A percentile compares a stretch with the other conserved stretches of the same genome.
Conservation (phyloP, 2,888 invertebrate genomes). For the Tetheella fluctuosa region DNA sequence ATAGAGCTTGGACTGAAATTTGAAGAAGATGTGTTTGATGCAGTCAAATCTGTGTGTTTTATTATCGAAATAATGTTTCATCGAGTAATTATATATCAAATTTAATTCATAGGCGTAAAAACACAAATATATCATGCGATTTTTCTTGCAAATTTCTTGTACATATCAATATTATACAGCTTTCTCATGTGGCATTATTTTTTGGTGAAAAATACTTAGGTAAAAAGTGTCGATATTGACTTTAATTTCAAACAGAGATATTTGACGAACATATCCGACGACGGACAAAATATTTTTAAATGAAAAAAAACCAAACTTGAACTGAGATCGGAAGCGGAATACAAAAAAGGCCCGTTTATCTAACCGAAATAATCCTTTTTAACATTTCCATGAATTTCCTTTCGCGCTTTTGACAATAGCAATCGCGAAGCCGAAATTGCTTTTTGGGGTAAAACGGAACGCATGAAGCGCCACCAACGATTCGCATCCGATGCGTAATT, state of each 20-base stretch:
- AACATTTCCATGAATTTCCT: slow-evolving; percentile 53
- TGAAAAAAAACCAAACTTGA: slow-evolving; percentile 17
- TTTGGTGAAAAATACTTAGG: too few species aligned
- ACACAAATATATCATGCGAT: too few species aligned
- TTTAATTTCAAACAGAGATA: too few species aligned
- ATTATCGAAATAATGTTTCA: neutral
- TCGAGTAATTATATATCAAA: neutral
- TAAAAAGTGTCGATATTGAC: too few species aligned
- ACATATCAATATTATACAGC: too few species aligned
- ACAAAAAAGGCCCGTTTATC: slow-evolving; percentile 44
- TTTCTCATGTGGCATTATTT: too few species aligned
- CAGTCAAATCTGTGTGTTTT: neutral
- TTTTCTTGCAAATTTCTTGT: too few species aligned
- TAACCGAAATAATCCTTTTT: slow-evolving; percentile 52
- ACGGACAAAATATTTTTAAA: neutral
- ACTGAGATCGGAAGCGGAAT: slow-evolving; percentile 26
- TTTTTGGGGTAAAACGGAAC: slow-evolving; percentile 46
- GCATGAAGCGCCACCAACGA: slow-evolving; percentile 25
- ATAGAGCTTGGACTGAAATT: slow-evolving; percentile 26
- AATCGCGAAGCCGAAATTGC: slow-evolving; percentile 56
- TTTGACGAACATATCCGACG: too few species aligned
- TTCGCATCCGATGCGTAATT: slow-evolving; percentile 36
- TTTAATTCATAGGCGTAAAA: neutral
- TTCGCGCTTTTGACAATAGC: slow-evolving; percentile 43
- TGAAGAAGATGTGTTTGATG: neutral